Percentiles rank a stretch among this genome's conserved stretches.
phyloP scores from a whole-genome alignment of 1,140 invertebrate genomes.

The Archivesica marissinica region DNA sequence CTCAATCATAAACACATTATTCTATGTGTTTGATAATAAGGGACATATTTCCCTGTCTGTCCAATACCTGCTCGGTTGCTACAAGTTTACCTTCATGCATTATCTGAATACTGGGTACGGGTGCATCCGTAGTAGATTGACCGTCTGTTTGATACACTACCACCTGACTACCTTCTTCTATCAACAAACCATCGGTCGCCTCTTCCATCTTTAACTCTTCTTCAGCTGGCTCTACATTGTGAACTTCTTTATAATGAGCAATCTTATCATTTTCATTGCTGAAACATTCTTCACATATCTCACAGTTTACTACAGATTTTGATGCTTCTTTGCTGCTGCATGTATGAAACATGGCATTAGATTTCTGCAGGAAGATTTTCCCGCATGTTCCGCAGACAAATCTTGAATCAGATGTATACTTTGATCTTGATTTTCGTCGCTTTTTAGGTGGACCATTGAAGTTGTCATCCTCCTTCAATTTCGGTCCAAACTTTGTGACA shows the following conservation, averaged over 20 bases:
- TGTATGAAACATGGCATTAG: not conserved
- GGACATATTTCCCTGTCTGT: constrained; percentile 7
- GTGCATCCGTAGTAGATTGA: not conserved
- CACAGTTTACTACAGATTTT: not conserved
- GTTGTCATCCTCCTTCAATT: not conserved
- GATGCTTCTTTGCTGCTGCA: not conserved
- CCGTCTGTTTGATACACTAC: not conserved
- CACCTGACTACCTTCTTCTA: constrained; percentile 14
- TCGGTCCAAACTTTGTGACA: constrained; percentile 25
- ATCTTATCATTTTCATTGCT: not conserved
- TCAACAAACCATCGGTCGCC: not conserved
- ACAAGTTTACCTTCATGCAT: constrained; percentile 43
- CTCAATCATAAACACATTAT: no score
- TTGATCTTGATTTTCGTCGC: not conserved
- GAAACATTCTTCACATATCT: not conserved
- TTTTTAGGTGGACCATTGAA: not conserved
- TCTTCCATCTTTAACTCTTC: no score
- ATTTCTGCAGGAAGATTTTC: constrained; percentile 16
- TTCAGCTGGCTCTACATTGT: no score
- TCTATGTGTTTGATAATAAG: not conserved
- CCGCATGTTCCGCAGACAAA: constrained; percentile 33
- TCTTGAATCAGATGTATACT: not conserved
- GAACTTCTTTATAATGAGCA: not conserved
- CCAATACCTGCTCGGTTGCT: not conserved
- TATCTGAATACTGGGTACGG: not conserved